A percentile compares a stretch with the other conserved stretches of the same genome.
These are phyloP conservation scores for Melanotaenia nigrans DNA, from an alignment of 2,797 vertebrate species.

Conservation along the genomic window DNA sequence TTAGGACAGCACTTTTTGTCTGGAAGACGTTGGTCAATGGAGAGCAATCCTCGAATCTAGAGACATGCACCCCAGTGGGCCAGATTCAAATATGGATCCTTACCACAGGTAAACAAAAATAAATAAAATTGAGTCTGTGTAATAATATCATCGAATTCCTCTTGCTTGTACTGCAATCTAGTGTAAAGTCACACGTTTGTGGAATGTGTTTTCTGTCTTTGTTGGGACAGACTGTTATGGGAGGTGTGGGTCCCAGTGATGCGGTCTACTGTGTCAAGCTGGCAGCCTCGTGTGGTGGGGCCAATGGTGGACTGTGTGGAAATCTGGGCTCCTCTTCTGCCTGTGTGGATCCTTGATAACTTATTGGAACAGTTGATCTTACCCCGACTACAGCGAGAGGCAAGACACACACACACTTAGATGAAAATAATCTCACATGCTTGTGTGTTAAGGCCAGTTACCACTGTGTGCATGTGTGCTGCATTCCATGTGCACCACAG, in stretches of 20 bases:
- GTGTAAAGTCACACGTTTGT: slow-evolving; percentile 10
- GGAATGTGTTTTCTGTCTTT: slow-evolving; percentile 13
- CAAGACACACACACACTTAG: slow-evolving; percentile 35
- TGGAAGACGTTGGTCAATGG: slow-evolving; percentile 93
- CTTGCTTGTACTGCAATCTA: not conserved
- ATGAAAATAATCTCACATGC: not conserved
- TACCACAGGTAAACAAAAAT: slow-evolving; percentile 90
- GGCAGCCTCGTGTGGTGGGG: slow-evolving; percentile 92
- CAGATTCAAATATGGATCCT: slow-evolving; percentile 91
- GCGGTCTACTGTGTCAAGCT: slow-evolving; percentile 86
- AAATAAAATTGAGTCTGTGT: not conserved
- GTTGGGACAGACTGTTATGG: slow-evolving; percentile 88
- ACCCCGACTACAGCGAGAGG: slow-evolving; percentile 96
- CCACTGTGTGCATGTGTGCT: too few relatives aligned
- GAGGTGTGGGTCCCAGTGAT: slow-evolving; percentile 95
- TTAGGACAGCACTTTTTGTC: slow-evolving; percentile 90
- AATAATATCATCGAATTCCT: not conserved
- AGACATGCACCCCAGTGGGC: slow-evolving; percentile 87
- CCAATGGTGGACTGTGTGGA: slow-evolving; percentile 97
- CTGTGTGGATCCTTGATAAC: slow-evolving; percentile 92
- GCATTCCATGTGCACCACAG: too few relatives aligned
- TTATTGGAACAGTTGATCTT: slow-evolving; percentile 95
- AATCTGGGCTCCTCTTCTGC: slow-evolving; percentile 91
- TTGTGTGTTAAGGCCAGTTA: not conserved
- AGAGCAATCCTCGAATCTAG: slow-evolving; percentile 92